Conservation (phyloP, 2,888 invertebrate genomes). For the Heliconius aoede region DNA sequence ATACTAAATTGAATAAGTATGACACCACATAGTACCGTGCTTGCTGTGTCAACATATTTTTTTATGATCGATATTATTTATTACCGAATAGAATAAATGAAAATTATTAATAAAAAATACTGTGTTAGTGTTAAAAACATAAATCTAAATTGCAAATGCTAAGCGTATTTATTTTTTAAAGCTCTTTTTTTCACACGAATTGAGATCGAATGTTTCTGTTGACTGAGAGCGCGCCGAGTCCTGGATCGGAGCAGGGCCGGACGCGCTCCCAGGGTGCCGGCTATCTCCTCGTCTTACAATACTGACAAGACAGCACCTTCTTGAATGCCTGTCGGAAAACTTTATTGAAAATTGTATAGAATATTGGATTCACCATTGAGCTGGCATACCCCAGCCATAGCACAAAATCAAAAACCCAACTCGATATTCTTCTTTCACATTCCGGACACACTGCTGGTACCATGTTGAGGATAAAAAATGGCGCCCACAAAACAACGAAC, state of each 20-base stretch:
- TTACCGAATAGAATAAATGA: not conserved
- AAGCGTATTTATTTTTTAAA: constrained; percentile 54
- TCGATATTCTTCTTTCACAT: constrained; percentile 89
- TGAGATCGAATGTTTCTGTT: constrained; percentile 76
- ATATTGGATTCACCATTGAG: constrained; percentile 97
- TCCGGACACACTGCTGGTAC: constrained; percentile 92
- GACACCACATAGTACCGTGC: not conserved
- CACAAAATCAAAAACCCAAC: constrained; percentile 92
- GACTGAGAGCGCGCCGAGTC: constrained; percentile 78
- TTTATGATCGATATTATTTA: not conserved
- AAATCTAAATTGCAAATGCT: constrained; percentile 27
- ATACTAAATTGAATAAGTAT: not conserved
- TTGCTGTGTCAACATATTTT: not conserved
- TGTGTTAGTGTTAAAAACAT: constrained; percentile 11
- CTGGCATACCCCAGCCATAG: constrained; percentile 97
- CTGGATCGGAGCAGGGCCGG: constrained; percentile 76
- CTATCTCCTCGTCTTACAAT: constrained; percentile 82
- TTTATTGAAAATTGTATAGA: constrained; percentile 98
- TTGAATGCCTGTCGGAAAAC: constrained; percentile 96
- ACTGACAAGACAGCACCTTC: constrained; percentile 91
- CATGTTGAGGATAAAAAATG: constrained; percentile 95
- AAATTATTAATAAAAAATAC: not conserved
- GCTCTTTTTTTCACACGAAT: constrained; percentile 70
- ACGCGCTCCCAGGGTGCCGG: constrained; percentile 82
- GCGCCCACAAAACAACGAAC: constrained; percentile 97